Evolutionary conservation across 2,113 vertebrate species (phyloP).

Genomic region (Lamprologus sp.): DNA sequence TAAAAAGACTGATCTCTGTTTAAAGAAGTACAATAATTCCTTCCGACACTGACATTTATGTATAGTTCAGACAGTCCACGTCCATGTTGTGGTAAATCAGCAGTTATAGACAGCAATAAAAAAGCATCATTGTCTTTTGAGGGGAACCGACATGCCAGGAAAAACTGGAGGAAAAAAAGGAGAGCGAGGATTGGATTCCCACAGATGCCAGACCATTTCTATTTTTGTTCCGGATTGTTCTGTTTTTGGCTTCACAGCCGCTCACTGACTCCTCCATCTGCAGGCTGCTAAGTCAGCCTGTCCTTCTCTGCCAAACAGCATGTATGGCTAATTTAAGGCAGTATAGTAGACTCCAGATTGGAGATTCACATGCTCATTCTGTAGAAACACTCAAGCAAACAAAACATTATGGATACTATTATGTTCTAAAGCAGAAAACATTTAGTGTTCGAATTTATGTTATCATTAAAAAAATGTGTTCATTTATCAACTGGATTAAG

Average conservation of each 20-base stretch:
- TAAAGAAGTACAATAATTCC: neutral
- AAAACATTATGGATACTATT: neutral
- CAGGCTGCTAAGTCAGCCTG: conserved; percentile 54
- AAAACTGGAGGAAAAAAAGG: neutral
- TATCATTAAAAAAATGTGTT: neutral
- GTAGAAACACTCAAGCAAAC: neutral
- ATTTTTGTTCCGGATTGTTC: conserved; percentile 31
- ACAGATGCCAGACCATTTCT: conserved; percentile 48
- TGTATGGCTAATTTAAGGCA: conserved; percentile 39
- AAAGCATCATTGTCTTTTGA: neutral
- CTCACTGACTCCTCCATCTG: conserved; percentile 23
- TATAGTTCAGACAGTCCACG: neutral
- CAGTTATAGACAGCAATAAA: neutral
- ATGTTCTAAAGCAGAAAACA: neutral
- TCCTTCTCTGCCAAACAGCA: conserved; percentile 43
- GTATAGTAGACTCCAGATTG: conserved; percentile 36
- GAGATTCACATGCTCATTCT: neutral
- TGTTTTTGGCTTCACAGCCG: conserved; percentile 31
- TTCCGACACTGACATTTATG: neutral
- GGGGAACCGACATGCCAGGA: neutral
- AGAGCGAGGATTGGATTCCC: conserved; percentile 20
- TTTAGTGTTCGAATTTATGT: neutral
- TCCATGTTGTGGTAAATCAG: neutral
- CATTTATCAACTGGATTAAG: neutral
- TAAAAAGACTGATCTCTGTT: neutral